phyloP scores from a whole-genome alignment of 2,888 invertebrate species.

The Artemia sinica region DNA sequence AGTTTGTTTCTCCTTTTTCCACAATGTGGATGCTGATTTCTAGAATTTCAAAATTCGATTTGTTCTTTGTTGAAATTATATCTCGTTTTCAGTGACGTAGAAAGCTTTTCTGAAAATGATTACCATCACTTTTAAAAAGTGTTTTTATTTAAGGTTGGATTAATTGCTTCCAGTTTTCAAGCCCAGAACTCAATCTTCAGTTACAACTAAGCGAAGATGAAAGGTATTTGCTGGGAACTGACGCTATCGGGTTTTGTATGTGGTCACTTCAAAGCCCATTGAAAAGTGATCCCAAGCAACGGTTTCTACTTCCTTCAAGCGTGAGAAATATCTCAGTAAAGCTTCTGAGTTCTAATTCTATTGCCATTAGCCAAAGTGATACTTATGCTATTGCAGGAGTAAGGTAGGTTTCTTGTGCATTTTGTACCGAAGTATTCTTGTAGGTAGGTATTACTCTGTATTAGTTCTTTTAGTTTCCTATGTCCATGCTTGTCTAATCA shows the following conservation, averaged over 20 bases:
- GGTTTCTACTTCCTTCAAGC: slow-evolving; percentile 36
- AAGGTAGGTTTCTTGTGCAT: slow-evolving; percentile 37
- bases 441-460: too few species aligned
- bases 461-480: not conserved
- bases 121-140: too few species aligned
- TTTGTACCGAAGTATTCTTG: not conserved
- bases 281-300: slow-evolving; percentile 24
- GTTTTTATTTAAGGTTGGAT: too few species aligned
- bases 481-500: not conserved
- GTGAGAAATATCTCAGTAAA: slow-evolving; percentile 82
- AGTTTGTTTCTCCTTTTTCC: too few species aligned
- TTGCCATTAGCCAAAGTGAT: slow-evolving; percentile 73
- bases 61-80: too few species aligned
- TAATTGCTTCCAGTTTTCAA: too few species aligned
- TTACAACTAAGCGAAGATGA: slow-evolving; percentile 66
- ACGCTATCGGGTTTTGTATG: slow-evolving; percentile 38
- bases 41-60: too few species aligned
- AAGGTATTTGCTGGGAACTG: slow-evolving; percentile 52
- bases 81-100: too few species aligned
- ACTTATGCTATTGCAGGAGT: slow-evolving; percentile 90
- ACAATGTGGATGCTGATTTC: too few species aligned
- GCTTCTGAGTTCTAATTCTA: slow-evolving; percentile 73
- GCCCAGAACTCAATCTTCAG: slow-evolving; percentile 51
- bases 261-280: slow-evolving; percentile 51
- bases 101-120: too few species aligned